Conservation (phyloP, 2,113 vertebrate species). For the crab-eating macaque (Macaca fascicularis) region T2T-MFA8v1.1 NC_088390.1:6538501-6539000, state of each 20-base stretch:
- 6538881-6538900: background rate
- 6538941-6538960: background rate
- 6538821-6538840: background rate
- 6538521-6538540: background rate
- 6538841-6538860: background rate
- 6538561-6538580: background rate
- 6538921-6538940: background rate
- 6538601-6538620: background rate
- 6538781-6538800: background rate
- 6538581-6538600: background rate
- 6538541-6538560: background rate
- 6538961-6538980: background rate
- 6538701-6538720: rapidly evolving
- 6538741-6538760: background rate
- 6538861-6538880: background rate
- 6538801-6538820: background rate
- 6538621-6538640: background rate
- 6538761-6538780: background rate
- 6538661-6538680: background rate
- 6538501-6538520: background rate
- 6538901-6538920: background rate
- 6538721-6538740: rapidly evolving
- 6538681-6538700: background rate
- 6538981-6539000: background rate
- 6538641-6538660: background rate